Conservation (phyloP, 1,140 invertebrate genomes). For the Argopecten irradians region DNA sequence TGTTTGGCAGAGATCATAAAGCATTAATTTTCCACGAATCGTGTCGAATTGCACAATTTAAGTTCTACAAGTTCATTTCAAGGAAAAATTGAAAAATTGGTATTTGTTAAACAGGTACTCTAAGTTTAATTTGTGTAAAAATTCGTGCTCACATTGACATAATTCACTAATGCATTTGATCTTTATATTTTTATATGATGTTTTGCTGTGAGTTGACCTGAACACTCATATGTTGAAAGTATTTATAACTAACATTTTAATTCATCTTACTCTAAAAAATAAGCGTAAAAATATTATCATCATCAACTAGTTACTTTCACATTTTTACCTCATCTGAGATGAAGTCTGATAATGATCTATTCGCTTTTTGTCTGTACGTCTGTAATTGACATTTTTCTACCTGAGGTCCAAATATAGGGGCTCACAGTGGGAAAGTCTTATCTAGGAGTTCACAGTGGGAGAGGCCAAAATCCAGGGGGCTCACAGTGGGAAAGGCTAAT, state of each 20-base stretch:
- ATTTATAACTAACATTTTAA: too few species aligned
- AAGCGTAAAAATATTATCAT: too few species aligned
- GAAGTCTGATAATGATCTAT: too few species aligned
- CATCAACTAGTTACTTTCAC: neutral
- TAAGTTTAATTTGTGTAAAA: neutral
- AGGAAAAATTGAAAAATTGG: conserved; percentile 76
- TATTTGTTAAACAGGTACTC: conserved; percentile 73
- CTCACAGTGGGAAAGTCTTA: too few species aligned
- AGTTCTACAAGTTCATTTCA: conserved; percentile 62
- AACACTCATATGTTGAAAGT: neutral
- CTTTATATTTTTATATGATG: neutral
- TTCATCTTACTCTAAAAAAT: too few species aligned
- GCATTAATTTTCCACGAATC: conserved; percentile 72
- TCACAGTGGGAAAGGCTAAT: too few species aligned
- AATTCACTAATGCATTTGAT: neutral
- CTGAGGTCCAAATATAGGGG: too few species aligned
- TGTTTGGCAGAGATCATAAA: conserved; percentile 75
- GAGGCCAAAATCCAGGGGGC: too few species aligned
- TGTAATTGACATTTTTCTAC: too few species aligned
- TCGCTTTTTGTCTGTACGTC: too few species aligned
- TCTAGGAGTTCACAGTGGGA: too few species aligned
- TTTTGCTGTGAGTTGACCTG: neutral
- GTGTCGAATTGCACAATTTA: conserved; percentile 76
- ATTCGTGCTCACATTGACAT: neutral
- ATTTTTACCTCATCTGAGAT: too few species aligned